phyloP scores from a whole-genome alignment of 2,888 invertebrate species.

The Chirona hameri region DNA sequence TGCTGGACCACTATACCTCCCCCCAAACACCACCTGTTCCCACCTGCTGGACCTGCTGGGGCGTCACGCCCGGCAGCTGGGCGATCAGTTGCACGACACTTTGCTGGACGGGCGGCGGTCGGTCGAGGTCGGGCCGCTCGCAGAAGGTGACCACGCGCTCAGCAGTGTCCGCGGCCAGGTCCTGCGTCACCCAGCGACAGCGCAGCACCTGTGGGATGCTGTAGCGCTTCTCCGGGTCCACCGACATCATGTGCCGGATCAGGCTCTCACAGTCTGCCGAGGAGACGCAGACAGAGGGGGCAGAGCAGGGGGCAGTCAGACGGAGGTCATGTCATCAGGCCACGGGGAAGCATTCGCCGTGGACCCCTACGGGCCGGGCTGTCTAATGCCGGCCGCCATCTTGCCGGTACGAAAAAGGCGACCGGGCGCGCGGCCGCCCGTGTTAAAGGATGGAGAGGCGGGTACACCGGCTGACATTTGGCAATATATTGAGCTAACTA shows the following conservation, averaged over 20 bases:
- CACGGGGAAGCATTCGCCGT: too few relatives aligned
- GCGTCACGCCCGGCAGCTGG: conserved; percentile 43
- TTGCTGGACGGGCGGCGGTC: conserved; percentile 25
- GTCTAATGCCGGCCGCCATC: too few relatives aligned
- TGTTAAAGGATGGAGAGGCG: too few relatives aligned
- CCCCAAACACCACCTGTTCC: neutral
- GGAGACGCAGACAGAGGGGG: neutral
- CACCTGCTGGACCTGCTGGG: conserved; percentile 49
- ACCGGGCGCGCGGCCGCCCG: too few relatives aligned
- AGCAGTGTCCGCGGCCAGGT: conserved; percentile 28
- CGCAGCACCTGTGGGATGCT: conserved; percentile 86
- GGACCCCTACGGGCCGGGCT: too few relatives aligned
- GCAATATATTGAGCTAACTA: too few relatives aligned
- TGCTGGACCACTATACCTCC: too few relatives aligned
- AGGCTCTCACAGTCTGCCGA: conserved; percentile 84
- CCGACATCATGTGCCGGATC: conserved; percentile 89
- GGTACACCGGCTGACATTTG: too few relatives aligned
- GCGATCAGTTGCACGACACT: conserved; percentile 72
- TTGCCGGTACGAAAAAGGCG: too few relatives aligned
- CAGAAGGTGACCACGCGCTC: neutral
- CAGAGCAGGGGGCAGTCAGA: too few relatives aligned
- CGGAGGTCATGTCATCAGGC: too few relatives aligned
- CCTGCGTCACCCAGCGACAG: conserved; percentile 75
- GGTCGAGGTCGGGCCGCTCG: conserved; percentile 30
- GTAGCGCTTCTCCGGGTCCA: conserved; percentile 85